These are phyloP conservation scores for Ceratoteleas bidentatus DNA, from an alignment of 1,140 invertebrate genomes.

Conservation along the genomic window DNA sequence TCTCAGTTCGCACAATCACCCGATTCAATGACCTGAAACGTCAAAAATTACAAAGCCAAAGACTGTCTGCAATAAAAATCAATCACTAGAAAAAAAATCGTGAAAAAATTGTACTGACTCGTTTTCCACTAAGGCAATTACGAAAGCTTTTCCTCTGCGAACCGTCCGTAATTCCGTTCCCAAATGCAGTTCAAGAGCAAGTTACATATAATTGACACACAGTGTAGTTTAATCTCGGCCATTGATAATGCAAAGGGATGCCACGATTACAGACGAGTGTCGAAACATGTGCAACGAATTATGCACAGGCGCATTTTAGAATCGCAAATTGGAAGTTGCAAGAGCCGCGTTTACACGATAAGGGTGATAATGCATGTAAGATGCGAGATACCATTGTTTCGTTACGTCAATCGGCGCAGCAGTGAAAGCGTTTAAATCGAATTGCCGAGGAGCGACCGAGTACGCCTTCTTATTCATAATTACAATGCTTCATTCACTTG, in stretches of 20 bases:
- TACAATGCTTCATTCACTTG: background rate
- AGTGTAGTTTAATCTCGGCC: background rate
- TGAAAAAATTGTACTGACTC: background rate
- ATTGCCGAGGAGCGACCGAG: slow-evolving; percentile 11
- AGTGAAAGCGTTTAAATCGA: slow-evolving; percentile 31
- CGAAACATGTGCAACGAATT: slow-evolving; percentile 17
- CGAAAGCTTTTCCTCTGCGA: background rate
- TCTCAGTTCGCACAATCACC: slow-evolving; percentile 8
- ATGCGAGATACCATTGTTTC: slow-evolving; percentile 36
- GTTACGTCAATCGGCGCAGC: slow-evolving; percentile 15
- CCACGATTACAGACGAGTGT: background rate
- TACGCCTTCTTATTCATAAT: background rate
- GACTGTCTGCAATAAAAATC: too few species aligned
- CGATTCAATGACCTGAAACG: slow-evolving; percentile 11
- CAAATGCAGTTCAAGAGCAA: background rate
- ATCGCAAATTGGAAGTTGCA: slow-evolving; percentile 23
- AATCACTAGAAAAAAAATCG: background rate
- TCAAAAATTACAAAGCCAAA: background rate
- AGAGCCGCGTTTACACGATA: slow-evolving; percentile 23
- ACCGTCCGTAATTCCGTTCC: background rate
- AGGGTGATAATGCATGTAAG: slow-evolving; percentile 14
- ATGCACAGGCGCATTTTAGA: slow-evolving; percentile 10
- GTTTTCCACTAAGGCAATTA: too few species aligned
- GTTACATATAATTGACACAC: slow-evolving; percentile 3
- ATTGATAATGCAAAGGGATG: slow-evolving; percentile 4